phyloP scores from a whole-genome alignment of 2,888 invertebrate genomes.

The Watsonalla cultraria region DNA sequence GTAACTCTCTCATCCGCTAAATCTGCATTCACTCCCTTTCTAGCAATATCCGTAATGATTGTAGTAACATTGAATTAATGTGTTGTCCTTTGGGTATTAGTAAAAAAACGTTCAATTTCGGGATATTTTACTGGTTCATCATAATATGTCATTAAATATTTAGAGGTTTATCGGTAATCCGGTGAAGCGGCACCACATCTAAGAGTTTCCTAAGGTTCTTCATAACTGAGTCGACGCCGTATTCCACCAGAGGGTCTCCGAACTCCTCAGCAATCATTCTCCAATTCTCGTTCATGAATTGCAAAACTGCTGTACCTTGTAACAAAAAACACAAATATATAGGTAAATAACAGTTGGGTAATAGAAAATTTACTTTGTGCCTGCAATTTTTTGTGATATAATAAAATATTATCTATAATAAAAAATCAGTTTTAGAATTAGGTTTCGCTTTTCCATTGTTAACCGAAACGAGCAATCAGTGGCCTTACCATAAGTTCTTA shows the following conservation, averaged over 20 bases:
- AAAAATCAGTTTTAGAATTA: too few relatives aligned
- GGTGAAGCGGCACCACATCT: slow-evolving; percentile 30
- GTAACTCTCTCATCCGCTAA: too few relatives aligned
- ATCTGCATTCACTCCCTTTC: too few relatives aligned
- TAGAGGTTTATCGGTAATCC: slow-evolving; percentile 16
- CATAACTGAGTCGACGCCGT: slow-evolving; percentile 34
- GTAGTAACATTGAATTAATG: too few relatives aligned
- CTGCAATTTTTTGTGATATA: neutral
- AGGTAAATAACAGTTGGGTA: neutral
- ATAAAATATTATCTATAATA: too few relatives aligned
- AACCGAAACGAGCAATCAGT: too few relatives aligned
- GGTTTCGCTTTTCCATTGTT: too few relatives aligned
- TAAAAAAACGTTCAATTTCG: neutral
- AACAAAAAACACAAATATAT: slow-evolving; percentile 7
- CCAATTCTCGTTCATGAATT: slow-evolving; percentile 58
- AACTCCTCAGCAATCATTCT: slow-evolving; percentile 51
- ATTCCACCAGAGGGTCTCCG: slow-evolving; percentile 51
- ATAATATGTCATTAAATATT: slow-evolving; percentile 1
- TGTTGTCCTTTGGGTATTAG: neutral
- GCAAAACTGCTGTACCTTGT: slow-evolving; percentile 43
- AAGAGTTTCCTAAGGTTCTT: slow-evolving; percentile 40
- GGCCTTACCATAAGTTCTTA: too few relatives aligned
- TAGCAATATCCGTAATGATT: too few relatives aligned
- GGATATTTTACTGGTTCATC: neutral
- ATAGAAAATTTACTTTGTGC: neutral